Conservation (phyloP, 1,140 invertebrate genomes). For the Homarus americanus region DNA sequence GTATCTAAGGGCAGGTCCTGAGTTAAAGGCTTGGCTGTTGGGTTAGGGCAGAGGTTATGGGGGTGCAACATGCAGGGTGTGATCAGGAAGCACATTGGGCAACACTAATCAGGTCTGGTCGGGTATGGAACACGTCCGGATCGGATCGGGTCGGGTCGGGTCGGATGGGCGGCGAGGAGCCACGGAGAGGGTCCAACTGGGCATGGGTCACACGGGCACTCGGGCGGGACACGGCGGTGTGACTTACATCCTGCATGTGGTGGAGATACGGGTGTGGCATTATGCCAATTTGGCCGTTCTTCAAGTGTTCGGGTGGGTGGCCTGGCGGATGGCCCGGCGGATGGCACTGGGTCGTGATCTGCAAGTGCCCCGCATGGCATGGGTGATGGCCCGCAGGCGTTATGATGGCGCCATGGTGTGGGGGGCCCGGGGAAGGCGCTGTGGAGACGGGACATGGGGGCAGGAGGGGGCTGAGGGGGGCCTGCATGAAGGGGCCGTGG, state of each 20-base stretch:
- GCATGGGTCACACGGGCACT: slow-evolving; percentile 63
- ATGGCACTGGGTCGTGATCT: slow-evolving; percentile 63
- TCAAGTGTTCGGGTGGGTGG: slow-evolving; percentile 74
- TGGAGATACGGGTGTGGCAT: slow-evolving; percentile 70
- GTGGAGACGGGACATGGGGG: slow-evolving; percentile 74
- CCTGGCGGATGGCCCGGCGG: slow-evolving; percentile 71
- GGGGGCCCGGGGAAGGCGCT: slow-evolving; percentile 70
- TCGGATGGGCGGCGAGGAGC: slow-evolving; percentile 41
- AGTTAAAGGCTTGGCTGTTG: slow-evolving; percentile 11
- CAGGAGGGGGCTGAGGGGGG: slow-evolving; percentile 75
- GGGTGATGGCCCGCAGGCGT: slow-evolving; percentile 55
- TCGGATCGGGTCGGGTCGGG: slow-evolving; percentile 39
- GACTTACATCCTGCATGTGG: slow-evolving; percentile 75
- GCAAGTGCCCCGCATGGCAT: slow-evolving; percentile 64
- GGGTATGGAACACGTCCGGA: slow-evolving; percentile 52
- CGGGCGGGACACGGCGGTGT: slow-evolving; percentile 57
- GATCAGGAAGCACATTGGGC: slow-evolving; percentile 43
- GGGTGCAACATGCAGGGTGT: slow-evolving; percentile 38
- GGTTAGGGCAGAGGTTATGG: slow-evolving; percentile 25
- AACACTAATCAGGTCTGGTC: slow-evolving; percentile 50
- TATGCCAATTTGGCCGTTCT: slow-evolving; percentile 74
- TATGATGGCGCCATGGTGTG: slow-evolving; percentile 64
- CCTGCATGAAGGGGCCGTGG: slow-evolving; percentile 73
- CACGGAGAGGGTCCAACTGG: slow-evolving; percentile 43
- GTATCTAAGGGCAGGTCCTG: slow-evolving; percentile 20